phyloP scores from a whole-genome alignment of 2,888 invertebrate genomes.

The Sepioteuthis lessoniana region DNA sequence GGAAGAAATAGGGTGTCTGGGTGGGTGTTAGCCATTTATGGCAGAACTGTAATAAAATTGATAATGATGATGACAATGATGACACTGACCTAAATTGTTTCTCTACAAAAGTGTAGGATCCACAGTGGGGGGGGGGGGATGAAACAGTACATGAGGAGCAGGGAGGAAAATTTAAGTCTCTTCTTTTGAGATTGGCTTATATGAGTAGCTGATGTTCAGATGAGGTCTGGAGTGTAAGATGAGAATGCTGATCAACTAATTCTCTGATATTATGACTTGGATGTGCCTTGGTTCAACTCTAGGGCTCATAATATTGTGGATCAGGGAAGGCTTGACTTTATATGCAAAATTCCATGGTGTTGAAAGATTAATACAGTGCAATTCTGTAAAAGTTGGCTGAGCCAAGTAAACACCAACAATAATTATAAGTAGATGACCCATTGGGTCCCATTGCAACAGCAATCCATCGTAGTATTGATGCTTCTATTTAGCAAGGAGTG shows the following conservation, averaged over 20 bases:
- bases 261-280: neutral
- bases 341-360: too few relatives aligned
- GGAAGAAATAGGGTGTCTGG: neutral
- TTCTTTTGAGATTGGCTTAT: neutral
- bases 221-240: neutral
- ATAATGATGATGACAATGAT: conserved; percentile 1
- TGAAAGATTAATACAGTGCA: too few relatives aligned
- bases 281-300: neutral
- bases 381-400: too few relatives aligned
- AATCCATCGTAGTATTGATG: too few relatives aligned
- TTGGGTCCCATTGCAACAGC: too few relatives aligned
- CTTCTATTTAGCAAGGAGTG: too few relatives aligned
- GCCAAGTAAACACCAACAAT: too few relatives aligned
- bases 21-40: neutral
- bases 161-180: neutral
- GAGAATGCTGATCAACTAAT: neutral
- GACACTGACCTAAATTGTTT: neutral
- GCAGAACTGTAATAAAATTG: neutral
- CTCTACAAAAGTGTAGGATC: conserved; percentile 46
- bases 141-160: neutral
- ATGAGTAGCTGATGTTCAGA: neutral
- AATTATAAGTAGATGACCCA: too few relatives aligned
- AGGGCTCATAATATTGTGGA: neutral
- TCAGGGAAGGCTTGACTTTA: too few relatives aligned
- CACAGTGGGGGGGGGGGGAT: neutral